Evolutionary conservation across 1,140 invertebrate genomes (phyloP), one percentile per base, ranked within the genome.

Genomic region (Agrilus planipennis): DNA sequence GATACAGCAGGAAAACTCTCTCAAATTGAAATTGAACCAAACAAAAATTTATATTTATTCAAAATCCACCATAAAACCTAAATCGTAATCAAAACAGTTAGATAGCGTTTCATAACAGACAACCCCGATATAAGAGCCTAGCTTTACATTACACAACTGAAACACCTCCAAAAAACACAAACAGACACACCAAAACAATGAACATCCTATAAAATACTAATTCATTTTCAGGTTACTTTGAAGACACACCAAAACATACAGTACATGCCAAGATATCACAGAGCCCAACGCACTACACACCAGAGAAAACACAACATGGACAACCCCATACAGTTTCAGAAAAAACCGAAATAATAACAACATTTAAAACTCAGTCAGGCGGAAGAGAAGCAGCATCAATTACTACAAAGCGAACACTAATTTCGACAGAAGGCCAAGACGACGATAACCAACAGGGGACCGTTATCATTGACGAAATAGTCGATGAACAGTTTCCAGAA

Each of bases 331-430:
- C 59, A 15, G 42, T 39, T 27, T 19, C 28, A 34, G 68, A 71
- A 63, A 64, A 62, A 42, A 63, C 70, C 57, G 69, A 72, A 63
- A 71, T 70, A 19, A 53, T 71, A 20, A 71, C 69, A 14, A 71
- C 67, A 58, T 72, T 72, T 45, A 58, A 67, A 49, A 57, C 61
- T 50, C 47, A 55, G 19, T 60, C 67, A n/a, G 67, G 61, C 35
- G 53, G 58, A 21, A 48, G 49, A n/a, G 65, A 69, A 58, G 63
- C 63, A 9, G 64, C 59, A 45, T 64, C 67, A 57, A 60, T 68
- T 17, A 64, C 65, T 55, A 71, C 68, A 32, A 72, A 71, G 54
- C 45, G 69, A 47, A 72, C 69, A 3, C 68, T 68, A 36, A 49
- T 72, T 40, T n/a, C n/a, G n/a, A n/a, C n/a, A n/a, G 58, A 63